Evolutionary conservation across 2,888 invertebrate genomes (phyloP), one percentile per base, ranked within the genome.

Genomic region (Asteroscopus sphinx): DNA sequence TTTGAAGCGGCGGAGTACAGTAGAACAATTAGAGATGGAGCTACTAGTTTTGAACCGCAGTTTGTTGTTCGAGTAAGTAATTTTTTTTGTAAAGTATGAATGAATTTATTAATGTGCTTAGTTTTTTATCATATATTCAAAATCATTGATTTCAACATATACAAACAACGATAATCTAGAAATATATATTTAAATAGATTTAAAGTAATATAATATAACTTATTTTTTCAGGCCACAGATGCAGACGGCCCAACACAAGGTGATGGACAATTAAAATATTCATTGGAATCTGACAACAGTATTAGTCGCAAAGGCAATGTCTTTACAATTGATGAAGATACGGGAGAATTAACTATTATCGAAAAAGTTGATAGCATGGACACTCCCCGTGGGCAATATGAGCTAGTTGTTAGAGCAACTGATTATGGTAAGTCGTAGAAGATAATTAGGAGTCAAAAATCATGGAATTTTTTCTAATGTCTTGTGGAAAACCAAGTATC

Each of bases 1-100:
- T 97, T 97, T 81, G 96, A 97, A 77, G 94, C 95, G 25, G 77
- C 89, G 0, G 97, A 97, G 68, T 97, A 97, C 74, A 95, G 96
- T 17, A 93, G 97, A 52, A 97, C 96, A 0, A 96, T 98, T 5
- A 94, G 97, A 56, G 98, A 98, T 82, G 97, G 96, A 0, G 96
- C 96, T 0, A 95, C 95, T 0, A 95, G 95, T 69, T 97, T 98
- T 82, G 96, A 97, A 69, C 97, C 98, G 0, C 97, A 97, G 60
- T 95, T 98, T 74, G 95, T 96, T 67, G 96, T 98, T 8, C 95
- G 96, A 85, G 96, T 95, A 82, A 84, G 89, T 78, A 36, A 40
- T 17, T 15, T 7, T 17, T 16, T 25, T 28, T 36, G 0, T 6
- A 8, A 33, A 2, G 0, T 5, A 15, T 15, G 2, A 15, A 4